Evolutionary conservation across 2,797 vertebrate genomes (phyloP).

Genomic region (Malacoctenus gilli): DNA sequence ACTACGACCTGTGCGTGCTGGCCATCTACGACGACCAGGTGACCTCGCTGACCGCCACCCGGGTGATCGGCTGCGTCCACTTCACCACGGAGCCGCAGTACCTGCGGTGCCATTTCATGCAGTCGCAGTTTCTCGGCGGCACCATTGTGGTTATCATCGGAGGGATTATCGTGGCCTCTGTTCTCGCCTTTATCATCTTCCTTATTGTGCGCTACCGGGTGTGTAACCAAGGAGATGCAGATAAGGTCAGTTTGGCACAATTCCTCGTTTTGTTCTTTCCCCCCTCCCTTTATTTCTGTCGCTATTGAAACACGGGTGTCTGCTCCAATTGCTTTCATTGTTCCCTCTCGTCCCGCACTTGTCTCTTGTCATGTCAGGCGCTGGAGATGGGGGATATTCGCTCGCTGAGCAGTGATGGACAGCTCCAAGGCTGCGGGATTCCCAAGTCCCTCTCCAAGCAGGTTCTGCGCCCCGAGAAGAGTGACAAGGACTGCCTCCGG

Average conservation of each 20-base stretch:
- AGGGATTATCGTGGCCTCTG: conserved; percentile 96
- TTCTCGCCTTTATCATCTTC: conserved; percentile 98
- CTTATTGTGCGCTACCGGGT: conserved; percentile 98
- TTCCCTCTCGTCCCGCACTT: conserved; percentile 7
- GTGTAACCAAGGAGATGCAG: conserved; percentile 90
- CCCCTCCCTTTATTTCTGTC: conserved; percentile 30
- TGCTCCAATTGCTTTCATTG: conserved; percentile 18
- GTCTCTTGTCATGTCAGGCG: conserved; percentile 61
- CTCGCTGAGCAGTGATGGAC: conserved; percentile 91
- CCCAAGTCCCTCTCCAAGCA: conserved; percentile 92
- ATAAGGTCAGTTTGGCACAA: conserved; percentile 79
- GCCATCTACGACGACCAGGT: conserved; percentile 97
- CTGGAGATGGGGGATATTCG: conserved; percentile 95
- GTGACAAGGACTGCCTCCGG: conserved; percentile 84
- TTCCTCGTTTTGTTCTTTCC: conserved; percentile 21
- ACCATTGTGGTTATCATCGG: conserved; percentile 99
- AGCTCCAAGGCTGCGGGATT: conserved; percentile 86
- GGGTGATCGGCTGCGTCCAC: conserved; percentile 94
- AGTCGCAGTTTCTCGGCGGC: conserved; percentile 98
- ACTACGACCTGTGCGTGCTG: conserved; percentile 95
- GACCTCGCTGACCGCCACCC: conserved; percentile 94
- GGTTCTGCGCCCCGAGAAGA: conserved; percentile 86
- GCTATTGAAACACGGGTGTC: conserved; percentile 3
- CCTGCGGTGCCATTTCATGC: conserved; percentile 98
- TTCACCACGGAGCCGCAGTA: conserved; percentile 97